Conservation (phyloP, 2,113 vertebrate species). For the Callipepla californica region DNA sequence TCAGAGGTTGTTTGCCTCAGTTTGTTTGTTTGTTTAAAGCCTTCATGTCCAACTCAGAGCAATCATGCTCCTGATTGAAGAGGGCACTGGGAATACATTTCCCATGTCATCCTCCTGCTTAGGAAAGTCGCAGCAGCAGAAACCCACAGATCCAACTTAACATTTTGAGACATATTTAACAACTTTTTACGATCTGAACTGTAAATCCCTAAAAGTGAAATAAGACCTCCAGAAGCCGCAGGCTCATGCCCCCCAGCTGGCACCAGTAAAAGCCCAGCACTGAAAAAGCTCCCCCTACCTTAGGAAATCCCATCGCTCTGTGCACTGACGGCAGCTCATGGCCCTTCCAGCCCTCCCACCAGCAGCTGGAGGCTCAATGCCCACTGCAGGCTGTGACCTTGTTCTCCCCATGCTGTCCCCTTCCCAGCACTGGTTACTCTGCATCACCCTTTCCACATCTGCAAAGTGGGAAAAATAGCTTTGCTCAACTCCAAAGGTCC, state of each 20-base stretch:
- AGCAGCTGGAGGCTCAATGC: neutral
- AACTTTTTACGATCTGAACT: neutral
- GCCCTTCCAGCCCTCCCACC: neutral
- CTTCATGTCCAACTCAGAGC: fast-evolving
- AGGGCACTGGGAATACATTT: neutral
- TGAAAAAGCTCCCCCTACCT: neutral
- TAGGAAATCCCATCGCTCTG: neutral
- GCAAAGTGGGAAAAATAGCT: neutral
- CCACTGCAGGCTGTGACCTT: neutral
- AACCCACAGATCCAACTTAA: neutral
- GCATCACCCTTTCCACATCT: neutral
- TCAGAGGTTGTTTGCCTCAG: neutral
- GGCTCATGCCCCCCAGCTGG: neutral
- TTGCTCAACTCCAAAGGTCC: neutral
- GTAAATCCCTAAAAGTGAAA: neutral
- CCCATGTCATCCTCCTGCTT: neutral
- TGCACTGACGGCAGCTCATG: neutral
- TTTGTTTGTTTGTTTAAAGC: neutral
- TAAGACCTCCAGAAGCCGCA: neutral
- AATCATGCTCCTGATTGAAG: fast-evolving
- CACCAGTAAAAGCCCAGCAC: fast-evolving
- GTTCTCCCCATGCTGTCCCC: too few relatives aligned
- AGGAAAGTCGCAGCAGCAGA: neutral
- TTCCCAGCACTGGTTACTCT: neutral
- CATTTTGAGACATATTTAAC: neutral